Evolutionary conservation across 2,113 vertebrate species (phyloP).

Genomic region (Lepus americanus): DNA sequence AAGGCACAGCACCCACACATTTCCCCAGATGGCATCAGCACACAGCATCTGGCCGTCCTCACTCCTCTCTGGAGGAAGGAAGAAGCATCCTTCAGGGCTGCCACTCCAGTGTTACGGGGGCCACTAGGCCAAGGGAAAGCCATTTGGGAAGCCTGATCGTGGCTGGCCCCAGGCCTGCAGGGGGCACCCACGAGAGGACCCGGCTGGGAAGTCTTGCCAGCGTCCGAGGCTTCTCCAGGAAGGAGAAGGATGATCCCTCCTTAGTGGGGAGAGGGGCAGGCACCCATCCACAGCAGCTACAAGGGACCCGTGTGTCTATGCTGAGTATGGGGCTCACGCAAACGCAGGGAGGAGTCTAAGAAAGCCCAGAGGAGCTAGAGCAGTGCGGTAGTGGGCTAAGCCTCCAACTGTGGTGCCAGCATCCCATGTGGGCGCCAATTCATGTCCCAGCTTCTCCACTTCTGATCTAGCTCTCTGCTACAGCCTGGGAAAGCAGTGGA

Average conservation of each 20-base stretch:
- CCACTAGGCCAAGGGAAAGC: background rate
- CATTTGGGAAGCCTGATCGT: background rate
- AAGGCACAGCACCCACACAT: rapidly evolving
- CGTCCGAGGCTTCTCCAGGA: background rate
- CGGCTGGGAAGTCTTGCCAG: background rate
- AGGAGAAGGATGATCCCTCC: background rate
- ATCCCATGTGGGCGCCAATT: too few relatives aligned
- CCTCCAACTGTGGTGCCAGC: too few relatives aligned
- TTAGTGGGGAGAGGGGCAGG: too few relatives aligned
- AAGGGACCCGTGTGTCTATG: rapidly evolving
- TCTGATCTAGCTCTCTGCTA: too few relatives aligned
- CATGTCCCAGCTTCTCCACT: too few relatives aligned
- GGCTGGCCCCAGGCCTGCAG: background rate
- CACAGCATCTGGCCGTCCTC: background rate
- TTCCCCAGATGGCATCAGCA: too few relatives aligned
- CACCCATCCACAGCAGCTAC: background rate
- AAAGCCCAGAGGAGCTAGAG: too few relatives aligned
- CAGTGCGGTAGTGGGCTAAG: too few relatives aligned
- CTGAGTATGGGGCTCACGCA: background rate
- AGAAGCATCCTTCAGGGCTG: background rate
- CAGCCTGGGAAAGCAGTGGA: too few relatives aligned
- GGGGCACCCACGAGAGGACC: background rate
- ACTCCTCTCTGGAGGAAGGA: background rate
- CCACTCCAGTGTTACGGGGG: too few relatives aligned
- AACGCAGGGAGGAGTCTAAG: background rate